Evolutionary conservation across 2,888 invertebrate species (phyloP).

Genomic region (Bruchidius siliquastri): DNA sequence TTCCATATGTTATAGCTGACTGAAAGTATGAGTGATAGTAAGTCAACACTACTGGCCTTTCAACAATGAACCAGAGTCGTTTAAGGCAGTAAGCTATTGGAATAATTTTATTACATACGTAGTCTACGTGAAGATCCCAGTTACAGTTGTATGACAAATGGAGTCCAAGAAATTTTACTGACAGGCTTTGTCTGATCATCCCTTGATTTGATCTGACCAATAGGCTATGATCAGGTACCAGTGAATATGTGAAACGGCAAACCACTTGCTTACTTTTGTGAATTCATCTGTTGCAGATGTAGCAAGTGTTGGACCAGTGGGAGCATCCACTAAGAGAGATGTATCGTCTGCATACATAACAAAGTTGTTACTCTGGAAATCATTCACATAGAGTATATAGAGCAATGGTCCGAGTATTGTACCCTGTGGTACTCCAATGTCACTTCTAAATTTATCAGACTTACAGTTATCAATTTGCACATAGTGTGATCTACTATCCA

Average conservation of each 20-base stretch:
- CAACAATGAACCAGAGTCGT: not conserved
- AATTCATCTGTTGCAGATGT: not conserved
- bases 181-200: not conserved
- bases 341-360: no score
- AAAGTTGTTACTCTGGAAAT: no score
- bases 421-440: constrained; percentile 4
- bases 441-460: not conserved
- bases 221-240: no score
- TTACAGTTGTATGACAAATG: no score
- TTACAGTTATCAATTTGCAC: not conserved
- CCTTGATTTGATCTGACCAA: not conserved
- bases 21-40: not conserved
- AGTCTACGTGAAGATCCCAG: not conserved
- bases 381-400: not conserved
- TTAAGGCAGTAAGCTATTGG: not conserved
- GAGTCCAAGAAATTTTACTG: no score
- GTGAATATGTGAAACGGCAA: no score
- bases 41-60: not conserved
- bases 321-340: no score
- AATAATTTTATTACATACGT: constrained; percentile 1
- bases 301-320: not conserved
- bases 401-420: not conserved
- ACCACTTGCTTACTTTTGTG: no score
- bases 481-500: not conserved
- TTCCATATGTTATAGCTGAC: not conserved